Base-by-base conservation (phyloP, 2,888 invertebrate genomes). In the Nephrotoma appendiculata region DNA sequence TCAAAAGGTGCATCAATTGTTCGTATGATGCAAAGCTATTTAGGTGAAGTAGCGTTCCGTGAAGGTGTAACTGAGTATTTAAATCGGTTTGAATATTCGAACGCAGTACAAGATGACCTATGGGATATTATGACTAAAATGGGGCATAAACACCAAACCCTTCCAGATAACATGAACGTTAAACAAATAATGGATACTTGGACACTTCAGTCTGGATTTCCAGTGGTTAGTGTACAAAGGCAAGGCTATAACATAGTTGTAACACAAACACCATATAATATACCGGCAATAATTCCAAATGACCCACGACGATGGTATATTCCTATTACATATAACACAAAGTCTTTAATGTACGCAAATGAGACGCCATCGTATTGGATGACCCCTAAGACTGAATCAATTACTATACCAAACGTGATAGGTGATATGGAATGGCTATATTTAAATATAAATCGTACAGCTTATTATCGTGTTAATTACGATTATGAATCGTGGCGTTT, bases 1-100 rank as follows among this genome's bases (percentile, higher is more conserved):
- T 93, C 93, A 41, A 96, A 96, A 92, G 94, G 96, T 57, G 94
- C 95, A 0, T 94, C 95, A 6, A 91, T 96, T 2, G 93, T 96
- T 87, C 92, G 95, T 88, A 96, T 96, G 96, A 93, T 96, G 92
- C 93, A 94, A 88, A 93, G 94, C 88, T 94, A 95, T 89, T 92
- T 96, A 11, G 95, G 95, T 0, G 94, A 94, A 88, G 91, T 91
- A 41, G 92, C 93, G 0, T 94, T 94, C 89, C 92, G 92, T 86
- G 89, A 90, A 11, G 94, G 94, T 5, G 90, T 94, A 1, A 92
- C 91, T 43, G 92, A 93, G 87, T 93, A 93, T 88, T 90, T 95
- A 45, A 91, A 91, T 41, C 90, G 90, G 7, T 93, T 93, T 88
- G 91, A 93, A 87, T 95, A 93, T 89, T 90, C 91, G 5, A 95